Base-by-base conservation (phyloP, 2,888 invertebrate species). In the Andrena chrysosceles region DNA sequence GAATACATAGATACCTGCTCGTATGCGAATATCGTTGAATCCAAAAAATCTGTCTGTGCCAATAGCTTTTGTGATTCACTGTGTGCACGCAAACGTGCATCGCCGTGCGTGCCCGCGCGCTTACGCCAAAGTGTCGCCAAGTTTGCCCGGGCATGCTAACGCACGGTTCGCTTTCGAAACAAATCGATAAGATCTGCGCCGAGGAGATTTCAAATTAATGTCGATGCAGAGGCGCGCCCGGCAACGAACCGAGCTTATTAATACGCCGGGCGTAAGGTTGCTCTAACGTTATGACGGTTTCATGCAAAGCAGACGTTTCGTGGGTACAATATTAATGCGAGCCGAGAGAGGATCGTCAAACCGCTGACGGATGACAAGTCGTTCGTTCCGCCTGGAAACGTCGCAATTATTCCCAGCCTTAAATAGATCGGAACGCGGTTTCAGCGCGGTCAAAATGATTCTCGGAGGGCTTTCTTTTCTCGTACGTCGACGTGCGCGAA, bases 161-260 rank as follows among this genome's bases (percentile, higher is more conserved):
- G 78, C 83, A 84, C 87, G 77, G 74, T 87, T 84, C 82, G 75
- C 87, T 91, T 91, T 90, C 91, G 90, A 90, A 91, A 91, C 87
- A 89, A 86, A 88, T 90, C 86, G 90, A 91, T 91, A 91, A 91
- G 90, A 91, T 91, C 91, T 90, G 82, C 77, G 80, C 85, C 76
- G 87, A 87, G 88, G 89, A 82, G 88, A 88, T 91, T 90, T 91
- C 90, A 91, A 91, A 91, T 91, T 91, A 91, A 91, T 90, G 91
- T 91, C 91, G 88, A 91, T 89, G 89, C 78, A 72, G 49, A 60
- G 59, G 80, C 82, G 85, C 82, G 85, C 84, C 71, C 70, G 83
- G 68, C 72, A 64, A 67, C 79, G 69, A 66, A 62, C 89, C 74
- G 86, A 80, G 88, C 84, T 89, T 91, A 91, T 90, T 91, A 90